Evolutionary conservation across 2,888 invertebrate species (phyloP), one percentile per base, ranked within the genome.

Genomic region (Apamea anceps): DNA sequence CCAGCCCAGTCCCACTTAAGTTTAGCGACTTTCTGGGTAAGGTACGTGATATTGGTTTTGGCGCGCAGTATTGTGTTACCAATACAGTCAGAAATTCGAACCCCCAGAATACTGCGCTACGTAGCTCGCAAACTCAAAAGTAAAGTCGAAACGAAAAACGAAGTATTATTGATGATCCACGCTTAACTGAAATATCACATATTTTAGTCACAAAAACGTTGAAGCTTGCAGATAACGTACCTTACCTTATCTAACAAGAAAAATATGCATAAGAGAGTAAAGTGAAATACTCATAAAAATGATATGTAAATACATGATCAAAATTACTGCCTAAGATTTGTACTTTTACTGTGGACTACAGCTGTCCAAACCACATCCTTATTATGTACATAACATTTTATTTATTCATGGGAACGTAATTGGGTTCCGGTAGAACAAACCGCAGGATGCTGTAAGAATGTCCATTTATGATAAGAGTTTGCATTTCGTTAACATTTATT

Each of bases 381-480:
- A 68, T 68, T 84, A 79, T 45, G 68, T 70, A 77, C 54, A 66
- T 77, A 83, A 68, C 62, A 66, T 67, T 80, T 78, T 79, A 81
- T 79, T 81, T 87, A 86, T 86, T 86, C 77, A 87, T 85, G 76
- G 87, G 71, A 77, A 51, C 57, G 68, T 85, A 86, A 85, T 86
- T 81, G 81, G 78, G 60, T 85, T 72, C 72, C 45, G 60, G 77
- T 65, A 70, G 66, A 81, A 79, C 75, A 85, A 84, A 77, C 75
- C 80, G 28, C 37, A 51, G 60, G n/a, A 80, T 72, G 65, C 62
- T 66, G 65, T 70, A 37, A 66, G 68, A 84, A 76, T 84, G 76
- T 66, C 54, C 76, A 75, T 87, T 77, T 65, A 7, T 67, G 63
- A 67, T n/a, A 37, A 77, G 13, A 25, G 60, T 77, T 86, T 82